These are phyloP conservation scores for Gobius niger DNA, from an alignment of 2,113 vertebrate species.

Conservation along the genomic window DNA sequence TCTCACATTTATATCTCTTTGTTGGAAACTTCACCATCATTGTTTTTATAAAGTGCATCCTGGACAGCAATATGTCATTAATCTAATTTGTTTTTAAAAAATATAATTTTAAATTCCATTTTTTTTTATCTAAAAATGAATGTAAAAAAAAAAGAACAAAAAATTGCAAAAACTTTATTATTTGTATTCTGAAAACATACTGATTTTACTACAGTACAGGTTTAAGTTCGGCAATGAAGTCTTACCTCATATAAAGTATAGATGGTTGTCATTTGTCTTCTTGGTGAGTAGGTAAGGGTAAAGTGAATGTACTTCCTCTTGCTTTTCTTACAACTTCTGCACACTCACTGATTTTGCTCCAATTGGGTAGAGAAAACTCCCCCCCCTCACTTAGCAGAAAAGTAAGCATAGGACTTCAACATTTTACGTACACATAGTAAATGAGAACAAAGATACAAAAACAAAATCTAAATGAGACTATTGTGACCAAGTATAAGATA, in stretches of 20 bases:
- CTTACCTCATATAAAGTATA: not conserved
- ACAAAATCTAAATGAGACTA: too few relatives aligned
- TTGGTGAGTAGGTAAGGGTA: constrained; percentile 2
- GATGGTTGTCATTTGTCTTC: constrained; percentile 9
- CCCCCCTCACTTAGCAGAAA: too few relatives aligned
- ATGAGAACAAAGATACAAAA: too few relatives aligned
- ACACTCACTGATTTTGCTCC: not conserved
- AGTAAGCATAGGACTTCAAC: too few relatives aligned
- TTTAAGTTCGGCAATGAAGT: not conserved
- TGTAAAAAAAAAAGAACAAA: too few relatives aligned
- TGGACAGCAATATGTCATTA: too few relatives aligned
- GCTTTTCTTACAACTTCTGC: constrained; percentile 3
- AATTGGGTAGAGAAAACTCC: not conserved
- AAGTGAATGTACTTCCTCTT: constrained; percentile 27
- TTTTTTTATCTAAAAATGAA: too few relatives aligned
- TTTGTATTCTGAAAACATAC: not conserved
- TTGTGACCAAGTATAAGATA: too few relatives aligned
- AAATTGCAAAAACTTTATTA: not conserved
- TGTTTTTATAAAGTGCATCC: not conserved
- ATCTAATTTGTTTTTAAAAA: too few relatives aligned
- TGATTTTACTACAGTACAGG: not conserved
- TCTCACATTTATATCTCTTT: not conserved
- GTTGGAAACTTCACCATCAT: not conserved
- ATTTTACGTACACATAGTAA: too few relatives aligned
- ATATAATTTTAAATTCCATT: too few relatives aligned